Evolutionary conservation across 2,113 vertebrate genomes (phyloP), one percentile per base, ranked within the genome.

Genomic region (Pelvicachromis taeniatus): DNA sequence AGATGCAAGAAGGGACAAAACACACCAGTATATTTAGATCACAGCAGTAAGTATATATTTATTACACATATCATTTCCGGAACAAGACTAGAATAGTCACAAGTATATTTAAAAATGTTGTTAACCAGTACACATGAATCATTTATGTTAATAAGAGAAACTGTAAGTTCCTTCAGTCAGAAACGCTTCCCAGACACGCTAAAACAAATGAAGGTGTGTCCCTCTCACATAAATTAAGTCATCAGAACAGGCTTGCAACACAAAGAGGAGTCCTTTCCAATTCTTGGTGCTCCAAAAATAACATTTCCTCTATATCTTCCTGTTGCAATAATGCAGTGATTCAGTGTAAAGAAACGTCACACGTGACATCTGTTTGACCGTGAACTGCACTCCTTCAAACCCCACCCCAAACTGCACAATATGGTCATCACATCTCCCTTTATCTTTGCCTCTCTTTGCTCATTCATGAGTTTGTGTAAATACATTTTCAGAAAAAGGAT

Each of bases 241-340:
- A 59, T 29, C 55, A 77, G 14, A 85, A 53, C 52, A 77, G 16
- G 45, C n/a, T 26, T 29, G 1, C 87, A 82, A 80, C 31, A 89
- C 83, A 90, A 35, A 77, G 21, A 59, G 33, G 29, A 7, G 84
- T 56, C 2, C 14, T 26, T 42, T 31, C 29, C 19, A 17, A 85
- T 88, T 81, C 68, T 1, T 54, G 54, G 56, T 23, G 9, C n/a
- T 86, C 59, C 6, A 33, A 80, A 89, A 87, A 90, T 90, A 91
- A 80, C 78, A 77, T 45, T 59, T 38, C 45, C 12, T 35, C 77
- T 23, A 33, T 33, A 40, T 77, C 40, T 53, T 21, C 5, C 55
- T 79, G 56, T 84, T 16, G 17, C 50, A 68, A 19, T 7, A 0
- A n/a, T 59, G 23, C 59, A 7, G 21, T 78, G 63, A 82, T 48